phyloP scores from a whole-genome alignment of 2,888 invertebrate species.

The Trissolcus japonicus region DNA sequence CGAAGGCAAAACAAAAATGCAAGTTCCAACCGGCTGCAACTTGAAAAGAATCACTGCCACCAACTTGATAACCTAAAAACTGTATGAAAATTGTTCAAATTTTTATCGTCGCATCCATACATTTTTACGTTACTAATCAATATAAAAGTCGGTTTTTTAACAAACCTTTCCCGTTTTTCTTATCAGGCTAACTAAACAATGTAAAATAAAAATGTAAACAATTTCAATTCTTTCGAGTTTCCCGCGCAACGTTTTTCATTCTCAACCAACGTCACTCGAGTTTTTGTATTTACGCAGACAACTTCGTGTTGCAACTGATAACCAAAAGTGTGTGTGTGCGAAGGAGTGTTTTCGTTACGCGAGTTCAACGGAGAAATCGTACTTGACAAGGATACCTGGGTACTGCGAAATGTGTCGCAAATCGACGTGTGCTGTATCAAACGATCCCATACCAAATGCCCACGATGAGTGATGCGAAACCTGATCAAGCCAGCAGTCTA shows the following conservation, averaged over 20 bases:
- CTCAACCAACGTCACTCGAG: background rate
- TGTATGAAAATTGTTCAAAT: too few relatives aligned
- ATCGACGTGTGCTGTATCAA: background rate
- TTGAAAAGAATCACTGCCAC: too few relatives aligned
- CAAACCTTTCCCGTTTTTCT: too few relatives aligned
- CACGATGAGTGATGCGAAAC: slow-evolving; percentile 6
- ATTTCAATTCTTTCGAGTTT: background rate
- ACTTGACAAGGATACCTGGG: background rate
- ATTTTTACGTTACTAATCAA: too few relatives aligned
- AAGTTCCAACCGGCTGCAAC: too few relatives aligned
- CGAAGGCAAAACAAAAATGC: too few relatives aligned
- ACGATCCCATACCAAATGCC: background rate
- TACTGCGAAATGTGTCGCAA: slow-evolving; percentile 3
- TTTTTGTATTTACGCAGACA: slow-evolving; percentile 14
- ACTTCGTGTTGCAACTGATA: slow-evolving; percentile 13
- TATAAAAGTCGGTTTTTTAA: too few relatives aligned
- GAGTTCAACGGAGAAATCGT: background rate
- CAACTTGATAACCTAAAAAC: too few relatives aligned
- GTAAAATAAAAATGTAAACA: too few relatives aligned
- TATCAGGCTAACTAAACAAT: too few relatives aligned
- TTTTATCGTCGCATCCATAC: too few relatives aligned
- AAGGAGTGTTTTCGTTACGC: slow-evolving; percentile 12
- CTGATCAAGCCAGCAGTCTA: background rate
- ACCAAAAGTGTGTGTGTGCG: slow-evolving; percentile 8
- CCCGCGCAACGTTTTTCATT: background rate